Evolutionary conservation across 2,797 vertebrate genomes (phyloP).

Genomic region (Molossus alvarezi): DNA sequence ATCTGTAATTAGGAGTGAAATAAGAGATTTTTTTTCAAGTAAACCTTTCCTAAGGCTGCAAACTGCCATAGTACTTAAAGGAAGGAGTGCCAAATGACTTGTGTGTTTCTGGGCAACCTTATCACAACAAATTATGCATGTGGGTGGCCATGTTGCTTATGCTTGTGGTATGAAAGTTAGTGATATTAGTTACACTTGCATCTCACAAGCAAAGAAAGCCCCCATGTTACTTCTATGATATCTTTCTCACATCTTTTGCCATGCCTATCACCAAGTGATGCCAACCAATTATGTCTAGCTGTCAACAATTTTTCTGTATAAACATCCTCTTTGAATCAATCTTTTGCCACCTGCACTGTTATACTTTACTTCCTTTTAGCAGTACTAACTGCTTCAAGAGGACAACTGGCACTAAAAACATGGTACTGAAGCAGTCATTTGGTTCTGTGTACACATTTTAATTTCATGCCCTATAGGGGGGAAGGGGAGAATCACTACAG

Average conservation of each 20-base stretch:
- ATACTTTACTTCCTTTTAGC: slow-evolving; percentile 46
- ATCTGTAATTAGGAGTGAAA: slow-evolving; percentile 64
- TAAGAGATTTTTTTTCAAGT: slow-evolving; percentile 47
- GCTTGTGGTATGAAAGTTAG: background rate
- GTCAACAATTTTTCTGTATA: slow-evolving; percentile 73
- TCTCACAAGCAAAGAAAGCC: background rate
- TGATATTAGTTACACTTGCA: background rate
- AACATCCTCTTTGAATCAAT: slow-evolving; percentile 79
- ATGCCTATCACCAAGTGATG: background rate
- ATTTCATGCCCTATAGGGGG: slow-evolving; percentile 84
- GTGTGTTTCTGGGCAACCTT: slow-evolving; percentile 42
- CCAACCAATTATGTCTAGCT: slow-evolving; percentile 50
- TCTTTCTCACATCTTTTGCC: slow-evolving; percentile 47
- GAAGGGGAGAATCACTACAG: slow-evolving; percentile 63
- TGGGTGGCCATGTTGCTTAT: slow-evolving; percentile 33
- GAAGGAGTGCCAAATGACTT: slow-evolving; percentile 17
- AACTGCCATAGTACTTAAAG: slow-evolving; percentile 51
- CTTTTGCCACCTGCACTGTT: slow-evolving; percentile 72
- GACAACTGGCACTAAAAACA: slow-evolving; percentile 69
- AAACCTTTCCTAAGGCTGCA: slow-evolving; percentile 72
- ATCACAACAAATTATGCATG: background rate
- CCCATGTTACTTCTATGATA: background rate
- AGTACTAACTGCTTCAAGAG: slow-evolving; percentile 54
- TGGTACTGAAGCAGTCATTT: slow-evolving; percentile 60
- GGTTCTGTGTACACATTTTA: slow-evolving; percentile 80